phyloP scores from a whole-genome alignment of 1,140 invertebrate genomes.

The Drosophila gunungcola region DNA sequence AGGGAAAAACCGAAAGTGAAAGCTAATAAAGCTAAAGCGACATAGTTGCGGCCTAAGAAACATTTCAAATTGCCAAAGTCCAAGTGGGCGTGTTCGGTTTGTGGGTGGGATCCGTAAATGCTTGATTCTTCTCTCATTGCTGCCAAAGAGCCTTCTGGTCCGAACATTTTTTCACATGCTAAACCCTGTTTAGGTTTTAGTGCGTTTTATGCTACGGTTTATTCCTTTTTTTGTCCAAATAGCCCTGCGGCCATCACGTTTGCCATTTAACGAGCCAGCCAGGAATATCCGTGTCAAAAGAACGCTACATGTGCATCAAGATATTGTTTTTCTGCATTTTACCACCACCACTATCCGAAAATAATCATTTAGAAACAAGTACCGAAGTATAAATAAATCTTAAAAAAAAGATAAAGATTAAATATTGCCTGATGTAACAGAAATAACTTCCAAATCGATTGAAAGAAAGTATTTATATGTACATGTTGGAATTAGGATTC shows the following conservation, averaged over 20 bases:
- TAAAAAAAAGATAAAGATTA: too few species aligned
- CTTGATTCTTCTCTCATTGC: not conserved
- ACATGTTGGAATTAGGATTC: too few species aligned
- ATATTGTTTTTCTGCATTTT: constrained; percentile 35
- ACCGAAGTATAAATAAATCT: not conserved
- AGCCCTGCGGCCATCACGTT: constrained; percentile 34
- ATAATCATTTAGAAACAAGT: constrained; percentile 35
- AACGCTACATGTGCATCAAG: constrained; percentile 12
- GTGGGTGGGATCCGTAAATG: constrained; percentile 9
- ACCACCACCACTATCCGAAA: constrained; percentile 9
- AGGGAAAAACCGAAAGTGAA: too few species aligned
- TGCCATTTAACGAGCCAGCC: constrained; percentile 35
- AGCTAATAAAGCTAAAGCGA: constrained; percentile 6
- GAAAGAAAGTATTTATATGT: too few species aligned
- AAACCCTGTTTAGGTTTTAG: constrained; percentile 12
- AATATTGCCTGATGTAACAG: too few species aligned
- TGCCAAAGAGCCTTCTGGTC: constrained; percentile 2
- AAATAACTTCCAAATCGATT: too few species aligned
- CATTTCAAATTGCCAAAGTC: constrained; percentile 51
- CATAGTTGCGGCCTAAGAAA: constrained; percentile 56
- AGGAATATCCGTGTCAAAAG: constrained; percentile 4
- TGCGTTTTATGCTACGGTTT: constrained; percentile 1
- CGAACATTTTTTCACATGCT: not conserved
- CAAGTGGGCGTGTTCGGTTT: constrained; percentile 15
- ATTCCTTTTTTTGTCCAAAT: constrained; percentile 18